Evolutionary conservation across 2,113 vertebrate genomes (phyloP).

Genomic region (Sakesphorus luctuosus): DNA sequence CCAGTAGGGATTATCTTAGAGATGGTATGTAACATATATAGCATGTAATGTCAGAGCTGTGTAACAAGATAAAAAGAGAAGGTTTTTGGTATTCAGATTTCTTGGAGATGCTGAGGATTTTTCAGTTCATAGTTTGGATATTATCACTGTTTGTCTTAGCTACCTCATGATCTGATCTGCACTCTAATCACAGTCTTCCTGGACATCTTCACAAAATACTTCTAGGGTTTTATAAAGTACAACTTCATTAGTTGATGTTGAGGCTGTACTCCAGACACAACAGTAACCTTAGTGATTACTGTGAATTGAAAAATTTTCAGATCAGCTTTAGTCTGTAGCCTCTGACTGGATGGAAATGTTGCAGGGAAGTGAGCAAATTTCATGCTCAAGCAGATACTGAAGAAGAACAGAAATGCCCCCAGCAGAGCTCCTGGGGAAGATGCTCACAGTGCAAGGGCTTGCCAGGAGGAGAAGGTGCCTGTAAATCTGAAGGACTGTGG

Average conservation of each 20-base stretch:
- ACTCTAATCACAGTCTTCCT: neutral
- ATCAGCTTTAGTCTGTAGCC: neutral
- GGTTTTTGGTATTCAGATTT: neutral
- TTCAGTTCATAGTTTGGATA: neutral
- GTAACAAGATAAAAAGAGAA: neutral
- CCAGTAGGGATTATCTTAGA: neutral
- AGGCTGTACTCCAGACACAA: neutral
- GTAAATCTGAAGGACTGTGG: neutral
- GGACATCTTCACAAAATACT: neutral
- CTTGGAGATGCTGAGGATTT: neutral
- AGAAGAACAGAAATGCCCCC: neutral
- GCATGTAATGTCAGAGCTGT: rapidly evolving
- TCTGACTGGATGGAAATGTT: neutral
- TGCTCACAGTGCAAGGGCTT: rapidly evolving
- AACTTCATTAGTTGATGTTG: neutral
- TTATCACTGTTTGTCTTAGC: neutral
- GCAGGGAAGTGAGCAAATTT: neutral
- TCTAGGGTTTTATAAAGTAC: neutral
- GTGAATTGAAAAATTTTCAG: neutral
- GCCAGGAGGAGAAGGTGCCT: neutral
- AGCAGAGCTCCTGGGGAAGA: neutral
- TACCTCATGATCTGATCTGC: neutral
- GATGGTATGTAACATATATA: neutral
- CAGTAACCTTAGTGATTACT: neutral
- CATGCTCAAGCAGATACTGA: neutral